Evolutionary conservation across 2,797 vertebrate genomes (phyloP), one percentile per base, ranked within the genome.

Genomic region (Eulemur albifrons): DNA sequence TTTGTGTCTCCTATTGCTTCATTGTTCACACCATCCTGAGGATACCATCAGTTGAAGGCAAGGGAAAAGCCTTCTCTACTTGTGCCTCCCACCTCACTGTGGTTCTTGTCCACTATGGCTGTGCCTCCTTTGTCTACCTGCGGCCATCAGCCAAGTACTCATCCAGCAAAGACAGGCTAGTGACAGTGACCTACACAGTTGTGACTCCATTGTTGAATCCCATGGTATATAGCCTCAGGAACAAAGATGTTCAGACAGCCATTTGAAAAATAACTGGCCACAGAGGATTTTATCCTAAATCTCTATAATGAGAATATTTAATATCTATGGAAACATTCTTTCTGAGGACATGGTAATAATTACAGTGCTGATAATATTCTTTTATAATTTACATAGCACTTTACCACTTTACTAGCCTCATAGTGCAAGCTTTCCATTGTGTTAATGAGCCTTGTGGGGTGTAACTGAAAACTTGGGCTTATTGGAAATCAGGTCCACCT

Each of bases 171-270:
- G 97, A 97, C 7, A 94, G 69, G 21, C 57, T 97, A 13, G 95
- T 96, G 70, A 95, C 93, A 59, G 52, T 97, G 77, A 88, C 93
- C 27, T 97, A 97, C 48, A 96, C 94, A 4, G 43, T 97, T 35
- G 73, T 97, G 21, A 97, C 90, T 35, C 97, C 93, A 32, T 63
- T 94, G 7, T 25, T 96, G 48, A 97, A 95, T 23, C 96, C 95
- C 14, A 20, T 96, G 50, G 89, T 96, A 21, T 96, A 96, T 7
- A 97, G 93, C 32, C 54, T 97, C 65, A 96, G 94, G 61, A 97
- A 97, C 50, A 95, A 76, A 18, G 93, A 94, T 21, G 76, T 97
- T 35, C 88, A 97, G 69, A 20, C 65, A 21, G 84, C 80, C 50
- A 90, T 95, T 75, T 0, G 1, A 40, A 96, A 91, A 95, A 32